These are phyloP conservation scores for Hipparchia sbordonii DNA, from an alignment of 2,888 invertebrate genomes.

Conservation along the genomic window DNA sequence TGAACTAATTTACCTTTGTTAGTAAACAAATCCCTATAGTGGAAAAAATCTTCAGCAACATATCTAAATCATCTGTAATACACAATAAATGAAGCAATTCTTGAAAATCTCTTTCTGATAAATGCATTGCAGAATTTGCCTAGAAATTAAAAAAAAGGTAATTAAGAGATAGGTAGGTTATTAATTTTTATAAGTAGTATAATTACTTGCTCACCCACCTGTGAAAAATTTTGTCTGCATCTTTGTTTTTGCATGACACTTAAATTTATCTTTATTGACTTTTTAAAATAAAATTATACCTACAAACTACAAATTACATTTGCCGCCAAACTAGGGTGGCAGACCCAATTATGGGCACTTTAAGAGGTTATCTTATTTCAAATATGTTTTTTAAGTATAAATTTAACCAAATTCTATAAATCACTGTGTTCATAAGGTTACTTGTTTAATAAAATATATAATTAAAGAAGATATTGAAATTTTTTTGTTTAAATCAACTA, in stretches of 20 bases:
- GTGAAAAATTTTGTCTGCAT: background rate
- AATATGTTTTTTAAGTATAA: too few species aligned
- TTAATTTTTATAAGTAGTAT: too few species aligned
- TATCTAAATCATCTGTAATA: slow-evolving; percentile 12
- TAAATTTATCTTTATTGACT: background rate
- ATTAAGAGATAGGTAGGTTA: background rate
- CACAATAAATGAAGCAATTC: slow-evolving; percentile 2
- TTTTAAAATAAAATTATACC: background rate
- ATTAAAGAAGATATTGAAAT: too few species aligned
- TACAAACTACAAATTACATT: too few species aligned
- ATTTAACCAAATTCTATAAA: too few species aligned
- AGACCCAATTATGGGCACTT: too few species aligned
- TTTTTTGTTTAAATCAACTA: too few species aligned
- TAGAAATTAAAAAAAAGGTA: background rate
- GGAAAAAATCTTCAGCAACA: slow-evolving; percentile 45
- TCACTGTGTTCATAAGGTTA: too few species aligned
- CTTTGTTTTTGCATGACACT: background rate
- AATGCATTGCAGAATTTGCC: background rate
- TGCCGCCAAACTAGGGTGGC: too few species aligned
- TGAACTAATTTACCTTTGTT: slow-evolving; percentile 52
- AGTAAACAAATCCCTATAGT: slow-evolving; percentile 56
- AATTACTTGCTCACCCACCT: background rate
- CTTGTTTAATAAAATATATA: too few species aligned
- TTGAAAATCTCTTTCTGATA: background rate
- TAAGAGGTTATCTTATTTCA: too few species aligned